A percentile compares a stretch with the other conserved stretches of the same genome.
Evolutionary conservation across 2,888 invertebrate species (phyloP).

Genomic region (Pteria penguin): DNA sequence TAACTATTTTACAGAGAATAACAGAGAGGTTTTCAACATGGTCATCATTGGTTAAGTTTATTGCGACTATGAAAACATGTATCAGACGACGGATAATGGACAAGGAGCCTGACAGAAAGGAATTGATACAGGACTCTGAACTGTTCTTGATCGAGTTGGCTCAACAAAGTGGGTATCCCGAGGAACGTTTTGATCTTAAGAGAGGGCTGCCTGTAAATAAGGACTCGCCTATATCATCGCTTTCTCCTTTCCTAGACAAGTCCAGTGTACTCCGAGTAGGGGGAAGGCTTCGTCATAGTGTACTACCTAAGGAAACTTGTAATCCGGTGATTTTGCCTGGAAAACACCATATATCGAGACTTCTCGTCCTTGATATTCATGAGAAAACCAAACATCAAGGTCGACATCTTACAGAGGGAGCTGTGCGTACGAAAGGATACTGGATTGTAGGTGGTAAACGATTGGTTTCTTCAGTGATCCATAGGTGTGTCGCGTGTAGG

Average conservation of each 20-base stretch:
- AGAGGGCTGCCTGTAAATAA: neutral
- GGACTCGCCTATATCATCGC: neutral
- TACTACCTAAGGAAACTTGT: neutral
- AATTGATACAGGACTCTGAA: neutral
- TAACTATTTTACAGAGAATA: too few species aligned
- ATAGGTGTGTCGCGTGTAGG: constrained; percentile 32
- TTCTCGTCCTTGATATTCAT: neutral
- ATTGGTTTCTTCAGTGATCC: constrained; percentile 21
- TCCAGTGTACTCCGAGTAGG: constrained; percentile 5
- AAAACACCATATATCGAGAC: neutral
- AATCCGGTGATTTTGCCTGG: neutral
- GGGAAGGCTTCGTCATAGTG: neutral
- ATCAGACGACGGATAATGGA: too few species aligned
- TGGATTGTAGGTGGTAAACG: constrained; percentile 38
- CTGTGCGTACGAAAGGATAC: constrained; percentile 4
- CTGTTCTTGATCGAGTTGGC: neutral
- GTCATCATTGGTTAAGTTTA: too few species aligned
- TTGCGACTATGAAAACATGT: too few species aligned
- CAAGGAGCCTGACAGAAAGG: too few species aligned
- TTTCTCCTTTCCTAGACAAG: neutral
- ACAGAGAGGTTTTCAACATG: too few species aligned
- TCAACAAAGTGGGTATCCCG: neutral
- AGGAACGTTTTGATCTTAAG: neutral
- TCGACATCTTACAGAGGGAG: constrained; percentile 14
- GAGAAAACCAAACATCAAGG: neutral